Evolutionary conservation across 2,888 invertebrate genomes (phyloP), one percentile per base, ranked within the genome.

Genomic region (Macrosoma leucophasiata): DNA sequence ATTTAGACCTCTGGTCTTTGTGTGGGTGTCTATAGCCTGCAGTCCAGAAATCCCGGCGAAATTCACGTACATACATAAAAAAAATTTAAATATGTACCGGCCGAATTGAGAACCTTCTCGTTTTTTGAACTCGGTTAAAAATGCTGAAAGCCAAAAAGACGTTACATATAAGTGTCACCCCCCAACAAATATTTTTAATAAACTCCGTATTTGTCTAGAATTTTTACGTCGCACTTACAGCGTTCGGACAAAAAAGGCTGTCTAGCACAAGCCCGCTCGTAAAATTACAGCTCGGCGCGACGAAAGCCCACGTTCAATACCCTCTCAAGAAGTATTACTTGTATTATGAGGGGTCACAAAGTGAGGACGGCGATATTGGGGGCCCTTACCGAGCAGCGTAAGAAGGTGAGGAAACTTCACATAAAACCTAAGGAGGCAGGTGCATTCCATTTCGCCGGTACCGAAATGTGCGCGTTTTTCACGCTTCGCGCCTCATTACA

Each of bases 381-480:
- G 66, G 73, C 72, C 78, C 76, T 77, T 69, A 65, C 72, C 64
- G 59, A 58, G 69, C 63, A 57, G 63, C 65, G 68, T 72, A 64
- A 70, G 78, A 73, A 81, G 81, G 81, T 81, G 79, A 76, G 76
- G 72, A 73, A 78, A 81, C 67, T 77, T 74, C 76, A 68, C 82
- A 79, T 82, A 82, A 82, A 82, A 79, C 78, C 67, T 78, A 75
- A 78, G 77, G 81, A 81, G 76, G 74, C 82, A 82, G 81, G 81
- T 82, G 79, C 79, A 79, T 79, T 76, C 78, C 79, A 81, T 82
- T 81, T 77, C 64, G 62, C 65, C 66, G 74, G 76, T 63, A 66
- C 67, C 75, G 60, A 72, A 81, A 81, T 74, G 79, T 71, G 62
- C 59, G 66, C 70, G 78, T 81, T 79, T 81, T 81, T 84, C 72